Conservation (phyloP, 1,140 invertebrate species). For the Phthorimaea operculella region DNA sequence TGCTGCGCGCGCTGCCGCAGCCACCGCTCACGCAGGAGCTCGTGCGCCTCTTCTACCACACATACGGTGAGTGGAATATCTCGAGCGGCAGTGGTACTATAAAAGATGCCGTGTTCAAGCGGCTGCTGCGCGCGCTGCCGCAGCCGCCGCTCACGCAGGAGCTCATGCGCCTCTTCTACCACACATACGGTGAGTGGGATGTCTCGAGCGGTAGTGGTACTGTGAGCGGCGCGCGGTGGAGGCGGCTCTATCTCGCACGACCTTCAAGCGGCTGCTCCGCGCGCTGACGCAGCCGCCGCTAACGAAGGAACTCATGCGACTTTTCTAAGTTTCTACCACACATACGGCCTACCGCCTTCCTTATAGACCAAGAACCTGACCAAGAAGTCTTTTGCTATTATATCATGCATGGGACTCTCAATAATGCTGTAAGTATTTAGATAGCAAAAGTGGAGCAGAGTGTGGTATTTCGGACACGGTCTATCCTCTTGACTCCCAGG, state of each 20-base stretch:
- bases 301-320: slow-evolving; percentile 84
- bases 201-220: slow-evolving; percentile 83
- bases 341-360: too few species aligned
- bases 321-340: slow-evolving; percentile 93
- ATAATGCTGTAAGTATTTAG: too few species aligned
- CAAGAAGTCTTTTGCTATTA: too few species aligned
- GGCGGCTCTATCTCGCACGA: slow-evolving; percentile 81
- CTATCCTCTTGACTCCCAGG: too few species aligned
- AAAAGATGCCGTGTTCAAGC: too few species aligned
- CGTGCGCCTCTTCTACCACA: slow-evolving; percentile 90
- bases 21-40: slow-evolving; percentile 86
- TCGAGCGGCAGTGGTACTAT: too few species aligned
- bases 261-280: slow-evolving; percentile 82
- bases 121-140: slow-evolving; percentile 82
- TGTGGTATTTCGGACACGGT: too few species aligned
- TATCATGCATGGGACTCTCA: too few species aligned
- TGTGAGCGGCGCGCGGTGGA: too few species aligned
- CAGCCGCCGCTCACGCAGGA: slow-evolving; percentile 86
- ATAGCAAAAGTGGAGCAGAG: too few species aligned
- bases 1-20: slow-evolving; percentile 82
- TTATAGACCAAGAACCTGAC: too few species aligned
- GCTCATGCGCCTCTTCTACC: slow-evolving; percentile 89
- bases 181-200: slow-evolving; percentile 76
- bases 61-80: slow-evolving; percentile 83
- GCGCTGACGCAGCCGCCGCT: slow-evolving; percentile 86